A percentile compares a stretch with the other conserved stretches of the same genome.
These are phyloP conservation scores for Cinclus cinclus DNA, from an alignment of 2,113 vertebrate species.

Conservation along the genomic window DNA sequence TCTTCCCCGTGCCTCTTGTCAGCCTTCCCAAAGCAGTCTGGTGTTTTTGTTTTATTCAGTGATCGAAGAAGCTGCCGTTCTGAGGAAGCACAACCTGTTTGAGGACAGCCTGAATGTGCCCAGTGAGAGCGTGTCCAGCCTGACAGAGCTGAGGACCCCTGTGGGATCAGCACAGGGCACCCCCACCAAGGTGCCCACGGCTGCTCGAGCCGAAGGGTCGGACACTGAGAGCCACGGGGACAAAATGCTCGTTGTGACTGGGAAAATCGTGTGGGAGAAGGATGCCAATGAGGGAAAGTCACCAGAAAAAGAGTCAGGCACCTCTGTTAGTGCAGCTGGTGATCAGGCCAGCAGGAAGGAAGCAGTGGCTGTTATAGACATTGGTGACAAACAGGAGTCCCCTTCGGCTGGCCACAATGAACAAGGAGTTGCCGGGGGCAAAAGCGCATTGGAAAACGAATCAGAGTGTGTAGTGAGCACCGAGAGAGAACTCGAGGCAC, in stretches of 20 bases:
- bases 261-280: constrained; percentile 14
- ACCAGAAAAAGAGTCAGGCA: background rate
- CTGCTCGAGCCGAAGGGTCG: background rate
- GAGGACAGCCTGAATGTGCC: constrained; percentile 80
- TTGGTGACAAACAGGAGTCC: background rate
- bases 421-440: background rate
- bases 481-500: background rate
- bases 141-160: constrained; percentile 76
- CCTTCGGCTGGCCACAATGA: background rate
- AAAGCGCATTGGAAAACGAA: background rate
- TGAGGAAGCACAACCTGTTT: constrained; percentile 90
- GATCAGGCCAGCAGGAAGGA: background rate
- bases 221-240: constrained; percentile 19
- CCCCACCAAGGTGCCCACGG: constrained; percentile 57
- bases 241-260: constrained; percentile 19
- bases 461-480: background rate
- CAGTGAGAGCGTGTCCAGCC: constrained; percentile 82
- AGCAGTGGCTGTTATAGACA: background rate
- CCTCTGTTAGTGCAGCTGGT: background rate
- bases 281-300: background rate
- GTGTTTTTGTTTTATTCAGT: constrained; percentile 71
- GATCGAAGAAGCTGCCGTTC: constrained; percentile 86
- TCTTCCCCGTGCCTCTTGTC: background rate
- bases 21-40: background rate
- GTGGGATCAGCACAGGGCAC: constrained; percentile 77